Percentiles rank a stretch among this genome's conserved stretches.
phyloP scores from a whole-genome alignment of 2,797 vertebrate species.

The Zenarchopterus dispar region DNA sequence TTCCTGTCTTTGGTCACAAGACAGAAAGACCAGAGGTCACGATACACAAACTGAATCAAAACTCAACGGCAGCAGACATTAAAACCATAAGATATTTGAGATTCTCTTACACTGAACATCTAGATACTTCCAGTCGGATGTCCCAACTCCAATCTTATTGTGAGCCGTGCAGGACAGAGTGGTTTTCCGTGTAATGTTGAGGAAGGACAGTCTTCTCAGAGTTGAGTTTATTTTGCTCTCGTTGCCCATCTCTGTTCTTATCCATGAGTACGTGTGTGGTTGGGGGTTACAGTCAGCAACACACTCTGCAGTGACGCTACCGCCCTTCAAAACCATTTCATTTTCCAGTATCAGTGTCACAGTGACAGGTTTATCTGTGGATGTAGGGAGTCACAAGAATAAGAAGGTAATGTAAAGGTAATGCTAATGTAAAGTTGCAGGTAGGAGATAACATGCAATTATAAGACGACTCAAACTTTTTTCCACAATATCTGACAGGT shows the following conservation, averaged over 20 bases:
- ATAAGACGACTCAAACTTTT: too few species aligned
- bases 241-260: constrained; percentile 20
- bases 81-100: background rate
- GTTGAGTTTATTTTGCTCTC: constrained; percentile 5
- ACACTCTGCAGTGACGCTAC: constrained; percentile 16
- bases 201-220: constrained; percentile 5
- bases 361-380: constrained; percentile 33
- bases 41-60: too few species aligned
- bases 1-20: too few species aligned
- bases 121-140: constrained; percentile 36
- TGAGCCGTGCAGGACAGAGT: constrained; percentile 35
- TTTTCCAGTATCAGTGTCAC: constrained; percentile 18
- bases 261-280: constrained; percentile 32
- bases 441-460: too few species aligned
- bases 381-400: background rate
- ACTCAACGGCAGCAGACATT: background rate
- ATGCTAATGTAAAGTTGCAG: too few species aligned
- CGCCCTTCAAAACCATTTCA: constrained; percentile 3
- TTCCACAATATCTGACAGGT: too few species aligned
- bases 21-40: too few species aligned
- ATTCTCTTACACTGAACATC: constrained; percentile 38
- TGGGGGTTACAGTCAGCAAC: constrained; percentile 21
- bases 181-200: constrained; percentile 2
- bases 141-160: constrained; percentile 19
- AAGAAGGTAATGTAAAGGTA: background rate